These are phyloP conservation scores for Motacilla alba DNA, from an alignment of 2,113 vertebrate genomes.

Conservation along the genomic window DNA sequence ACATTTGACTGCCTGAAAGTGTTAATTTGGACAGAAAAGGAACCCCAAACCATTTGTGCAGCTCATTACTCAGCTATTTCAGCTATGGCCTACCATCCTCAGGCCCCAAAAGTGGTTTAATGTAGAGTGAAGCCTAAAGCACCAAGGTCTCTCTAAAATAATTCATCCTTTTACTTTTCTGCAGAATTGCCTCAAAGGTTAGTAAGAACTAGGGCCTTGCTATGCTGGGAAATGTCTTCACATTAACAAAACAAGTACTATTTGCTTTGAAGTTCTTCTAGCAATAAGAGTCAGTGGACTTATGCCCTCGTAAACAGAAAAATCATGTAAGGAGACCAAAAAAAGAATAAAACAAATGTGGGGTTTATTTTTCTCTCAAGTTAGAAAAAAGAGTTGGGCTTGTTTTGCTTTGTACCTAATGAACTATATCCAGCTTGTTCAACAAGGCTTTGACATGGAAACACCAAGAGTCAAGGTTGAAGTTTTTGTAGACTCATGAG, in stretches of 20 bases:
- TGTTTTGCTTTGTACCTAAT: not conserved
- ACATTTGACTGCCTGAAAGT: not conserved
- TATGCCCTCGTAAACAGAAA: not conserved
- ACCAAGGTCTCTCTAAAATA: not conserved
- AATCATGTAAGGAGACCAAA: not conserved
- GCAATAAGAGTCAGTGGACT: not conserved
- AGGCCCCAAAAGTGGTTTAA: not conserved
- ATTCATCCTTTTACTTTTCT: not conserved
- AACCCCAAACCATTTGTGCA: not conserved
- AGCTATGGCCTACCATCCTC: not conserved
- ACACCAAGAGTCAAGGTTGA: not conserved
- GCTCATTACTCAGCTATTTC: not conserved
- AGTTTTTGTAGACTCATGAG: not conserved
- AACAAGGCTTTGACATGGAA: not conserved
- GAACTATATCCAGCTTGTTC: not conserved
- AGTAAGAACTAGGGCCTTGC: not conserved
- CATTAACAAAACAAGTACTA: not conserved
- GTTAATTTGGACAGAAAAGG: not conserved
- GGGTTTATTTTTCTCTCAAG: not conserved
- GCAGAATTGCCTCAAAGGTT: not conserved
- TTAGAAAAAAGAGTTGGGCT: not conserved
- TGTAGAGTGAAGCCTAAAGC: not conserved
- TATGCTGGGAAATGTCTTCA: not conserved
- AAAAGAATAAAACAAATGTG: not conserved
- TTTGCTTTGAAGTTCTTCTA: not conserved